Conservation (phyloP, 2,797 vertebrate genomes). For the Nothura maculosa region DNA sequence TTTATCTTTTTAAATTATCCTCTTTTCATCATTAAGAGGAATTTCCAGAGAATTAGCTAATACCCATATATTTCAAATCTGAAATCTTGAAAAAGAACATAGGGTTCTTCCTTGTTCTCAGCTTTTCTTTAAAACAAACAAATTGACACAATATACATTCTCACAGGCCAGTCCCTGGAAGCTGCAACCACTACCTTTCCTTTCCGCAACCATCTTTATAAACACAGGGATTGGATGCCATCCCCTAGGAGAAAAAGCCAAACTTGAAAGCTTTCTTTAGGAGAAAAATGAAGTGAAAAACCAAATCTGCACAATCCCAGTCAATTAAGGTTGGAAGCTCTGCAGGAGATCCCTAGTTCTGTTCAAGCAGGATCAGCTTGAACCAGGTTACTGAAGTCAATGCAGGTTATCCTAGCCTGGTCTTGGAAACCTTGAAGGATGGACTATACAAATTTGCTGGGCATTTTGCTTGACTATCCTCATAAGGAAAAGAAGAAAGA, state of each 20-base stretch:
- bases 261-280: background rate
- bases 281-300: background rate
- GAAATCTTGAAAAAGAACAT: background rate
- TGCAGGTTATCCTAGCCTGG: background rate
- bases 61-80: background rate
- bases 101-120: background rate
- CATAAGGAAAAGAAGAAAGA: accelerated
- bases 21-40: background rate
- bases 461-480: background rate
- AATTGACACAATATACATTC: background rate
- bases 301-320: background rate
- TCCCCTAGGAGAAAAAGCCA: background rate
- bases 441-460: background rate
- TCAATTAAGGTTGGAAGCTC: background rate
- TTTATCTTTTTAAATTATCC: background rate
- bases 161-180: background rate
- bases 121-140: background rate
- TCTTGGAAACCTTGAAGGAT: background rate
- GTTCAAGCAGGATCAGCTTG: background rate
- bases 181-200: background rate
- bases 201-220: background rate
- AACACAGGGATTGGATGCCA: background rate
- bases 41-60: background rate
- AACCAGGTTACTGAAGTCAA: background rate
- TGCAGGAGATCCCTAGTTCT: background rate